Evolutionary conservation across 2,888 invertebrate species (phyloP), one percentile per base, ranked within the genome.

Genomic region (Acrobasis repandana): DNA sequence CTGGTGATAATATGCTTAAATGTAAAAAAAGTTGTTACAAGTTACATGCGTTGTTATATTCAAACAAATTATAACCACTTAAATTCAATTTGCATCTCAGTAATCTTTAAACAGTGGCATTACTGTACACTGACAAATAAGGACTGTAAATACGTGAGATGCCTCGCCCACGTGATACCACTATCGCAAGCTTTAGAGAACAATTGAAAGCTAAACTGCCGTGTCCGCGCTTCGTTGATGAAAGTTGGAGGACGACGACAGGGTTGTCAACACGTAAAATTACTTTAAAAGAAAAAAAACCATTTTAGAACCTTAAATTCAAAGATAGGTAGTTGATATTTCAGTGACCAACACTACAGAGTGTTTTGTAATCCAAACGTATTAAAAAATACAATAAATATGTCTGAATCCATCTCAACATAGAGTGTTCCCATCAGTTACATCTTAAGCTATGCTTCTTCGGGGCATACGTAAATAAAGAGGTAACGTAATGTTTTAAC

Each of bases 201-300:
- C 58, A 58, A 58, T 54, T 58, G 48, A 62, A 38, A 56, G 43
- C 20, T 52, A 58, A 56, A 62, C 51, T 59, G 62, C 56, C 60
- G 56, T 47, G 46, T 57, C 61, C 48, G 34, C 33, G 9, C 33
- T 52, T 36, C 34, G 52, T 51, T 36, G 51, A 33, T 51, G 51
- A 34, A 52, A 36, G 36, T 4, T n/a, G 33, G 33, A 28, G 28
- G 6, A 28, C 43, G 5, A 3, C 14, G 10, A 11, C 5, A 52
- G 36, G 52, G 52, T 16, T 52, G 52, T 10, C 16, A 52, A 50
- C n/a, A 14, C 14, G 3, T 28, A 50, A 43, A 11, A 11, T 11
- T 14, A 38, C n/a, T n/a, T n/a, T 38, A 11, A 36, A 4, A 14
- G 11, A 2, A 14, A n/a, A 43, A 43, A 43, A 43, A 43, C 4